Base-by-base conservation (phyloP, 2,888 invertebrate genomes). In the Hyles lineata region DNA sequence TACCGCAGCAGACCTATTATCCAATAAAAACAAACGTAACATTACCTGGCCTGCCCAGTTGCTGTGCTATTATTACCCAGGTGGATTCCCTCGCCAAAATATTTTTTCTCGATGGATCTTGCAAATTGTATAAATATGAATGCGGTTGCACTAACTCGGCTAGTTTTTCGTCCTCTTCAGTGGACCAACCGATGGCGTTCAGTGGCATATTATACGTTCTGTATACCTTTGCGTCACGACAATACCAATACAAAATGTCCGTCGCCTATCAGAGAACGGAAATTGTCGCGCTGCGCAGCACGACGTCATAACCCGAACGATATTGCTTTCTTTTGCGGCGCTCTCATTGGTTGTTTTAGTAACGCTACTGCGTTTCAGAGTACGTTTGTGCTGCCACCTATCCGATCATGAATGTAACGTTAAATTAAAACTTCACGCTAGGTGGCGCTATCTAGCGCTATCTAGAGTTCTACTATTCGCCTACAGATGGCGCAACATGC, bases 1-100 rank as follows among this genome's bases (percentile, higher is more conserved):
- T 60, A 29, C 73, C 83, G 88, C 89, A 89, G 89, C 89, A 89
- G 82, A 80, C 79, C 72, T 73, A 11, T 74, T 73, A 69, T 43
- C 73, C 11, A 50, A 4, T 67, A 67, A 50, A 50, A 50, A 23
- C 23, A 67, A 67, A 25, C 21, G 43, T 8, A 67, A 50, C 50
- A 23, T 67, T 83, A 94, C 94, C 94, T 90, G 94, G 94, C 77
- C 91, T 94, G 43, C 81, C 79, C 74, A 94, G 79, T 78, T 86
- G 82, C 77, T 85, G 82, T n/a, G 93, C 90, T 85, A 94, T 94
- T 83, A 89, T 87, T 77, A 90, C 88, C 94, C 94, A 94, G 87
- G 92, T 92, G 75, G 84, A 79, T 81, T 92, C 92, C 32, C 92
- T 85, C 67, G 90, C 89, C 78, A 94, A 82, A 76, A 93, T 92